phyloP scores from a whole-genome alignment of 2,113 vertebrate species.

The Sylvilagus bachmani region DNA sequence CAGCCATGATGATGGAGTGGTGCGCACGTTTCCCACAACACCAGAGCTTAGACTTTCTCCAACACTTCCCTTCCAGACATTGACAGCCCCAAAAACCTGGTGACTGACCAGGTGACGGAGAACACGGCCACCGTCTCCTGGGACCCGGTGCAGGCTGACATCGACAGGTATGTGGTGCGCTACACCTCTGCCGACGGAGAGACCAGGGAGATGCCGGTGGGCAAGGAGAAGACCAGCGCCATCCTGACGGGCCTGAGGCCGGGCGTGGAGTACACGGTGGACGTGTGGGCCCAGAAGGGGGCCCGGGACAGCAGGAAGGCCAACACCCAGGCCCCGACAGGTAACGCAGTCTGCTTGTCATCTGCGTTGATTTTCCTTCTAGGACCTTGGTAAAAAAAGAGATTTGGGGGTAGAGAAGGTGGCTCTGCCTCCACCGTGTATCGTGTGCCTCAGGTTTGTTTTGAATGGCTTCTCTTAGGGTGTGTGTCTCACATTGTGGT shows the following conservation, averaged over 20 bases:
- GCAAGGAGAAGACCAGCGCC: slow-evolving; percentile 78
- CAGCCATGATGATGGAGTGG: background rate
- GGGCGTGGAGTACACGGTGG: slow-evolving; percentile 87
- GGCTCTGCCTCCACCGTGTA: no score
- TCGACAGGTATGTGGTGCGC: slow-evolving; percentile 90
- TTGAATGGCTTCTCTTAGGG: background rate
- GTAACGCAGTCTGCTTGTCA: slow-evolving; percentile 77
- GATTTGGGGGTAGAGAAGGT: background rate
- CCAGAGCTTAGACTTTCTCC: background rate
- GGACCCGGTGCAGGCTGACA: slow-evolving; percentile 86
- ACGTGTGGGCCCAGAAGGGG: slow-evolving; percentile 90
- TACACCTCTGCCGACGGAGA: slow-evolving; percentile 89
- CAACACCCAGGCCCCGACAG: slow-evolving; percentile 87
- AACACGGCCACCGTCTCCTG: slow-evolving; percentile 89
- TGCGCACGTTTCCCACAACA: background rate
- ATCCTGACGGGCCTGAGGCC: slow-evolving; percentile 87
- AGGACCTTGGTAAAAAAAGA: background rate
- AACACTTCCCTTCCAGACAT: slow-evolving; percentile 74
- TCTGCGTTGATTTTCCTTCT: background rate
- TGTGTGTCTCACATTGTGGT: background rate
- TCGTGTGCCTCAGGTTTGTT: background rate
- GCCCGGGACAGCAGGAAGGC: slow-evolving; percentile 86
- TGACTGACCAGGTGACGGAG: slow-evolving; percentile 88
- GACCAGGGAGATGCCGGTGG: slow-evolving; percentile 85
- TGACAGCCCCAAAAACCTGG: slow-evolving; percentile 87